Percentiles rank a stretch among this genome's conserved stretches.
These are phyloP conservation scores for Dinocampus coccinellae DNA, from an alignment of 2,888 invertebrate species.

Conservation along the genomic window DNA sequence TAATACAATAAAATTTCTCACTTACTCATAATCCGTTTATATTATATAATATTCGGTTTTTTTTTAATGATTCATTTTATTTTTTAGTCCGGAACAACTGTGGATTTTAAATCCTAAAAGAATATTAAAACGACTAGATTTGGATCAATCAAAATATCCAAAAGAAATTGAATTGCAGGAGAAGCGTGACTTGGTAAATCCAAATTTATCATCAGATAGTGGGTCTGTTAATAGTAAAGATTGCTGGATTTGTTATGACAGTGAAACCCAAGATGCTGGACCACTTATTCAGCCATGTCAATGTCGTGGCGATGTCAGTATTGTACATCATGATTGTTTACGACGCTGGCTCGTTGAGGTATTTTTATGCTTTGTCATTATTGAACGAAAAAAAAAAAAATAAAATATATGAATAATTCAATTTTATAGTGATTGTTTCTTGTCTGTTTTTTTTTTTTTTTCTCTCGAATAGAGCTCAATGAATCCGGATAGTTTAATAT, in stretches of 20 bases:
- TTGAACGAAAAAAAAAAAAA: no score
- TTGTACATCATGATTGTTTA: constrained; percentile 92
- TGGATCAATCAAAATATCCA: constrained; percentile 60
- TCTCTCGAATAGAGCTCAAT: constrained; percentile 74
- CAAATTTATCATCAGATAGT: constrained; percentile 54
- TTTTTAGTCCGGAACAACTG: constrained; percentile 81
- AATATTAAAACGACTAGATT: constrained; percentile 77
- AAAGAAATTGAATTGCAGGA: constrained; percentile 65
- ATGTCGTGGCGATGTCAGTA: constrained; percentile 92
- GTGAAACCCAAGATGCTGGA: constrained; percentile 79
- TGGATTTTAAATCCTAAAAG: constrained; percentile 95
- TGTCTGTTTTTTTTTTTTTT: constrained; percentile 37
- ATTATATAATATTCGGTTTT: constrained; percentile 5
- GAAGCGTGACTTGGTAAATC: constrained; percentile 53
- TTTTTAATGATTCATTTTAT: no score
- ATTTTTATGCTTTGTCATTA: no score
- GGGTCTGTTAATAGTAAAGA: constrained; percentile 76
- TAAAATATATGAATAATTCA: neutral
- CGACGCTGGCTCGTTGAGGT: constrained; percentile 92
- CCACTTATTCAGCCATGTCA: constrained; percentile 90
- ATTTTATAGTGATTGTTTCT: neutral
- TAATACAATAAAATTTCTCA: constrained; percentile 5
- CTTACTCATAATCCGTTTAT: neutral
- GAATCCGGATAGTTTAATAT: constrained; percentile 78
- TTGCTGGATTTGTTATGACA: constrained; percentile 96